Percentiles rank a stretch among this genome's conserved stretches.
Evolutionary conservation across 2,888 invertebrate genomes (phyloP).

Genomic region (Trachelus stipa): DNA sequence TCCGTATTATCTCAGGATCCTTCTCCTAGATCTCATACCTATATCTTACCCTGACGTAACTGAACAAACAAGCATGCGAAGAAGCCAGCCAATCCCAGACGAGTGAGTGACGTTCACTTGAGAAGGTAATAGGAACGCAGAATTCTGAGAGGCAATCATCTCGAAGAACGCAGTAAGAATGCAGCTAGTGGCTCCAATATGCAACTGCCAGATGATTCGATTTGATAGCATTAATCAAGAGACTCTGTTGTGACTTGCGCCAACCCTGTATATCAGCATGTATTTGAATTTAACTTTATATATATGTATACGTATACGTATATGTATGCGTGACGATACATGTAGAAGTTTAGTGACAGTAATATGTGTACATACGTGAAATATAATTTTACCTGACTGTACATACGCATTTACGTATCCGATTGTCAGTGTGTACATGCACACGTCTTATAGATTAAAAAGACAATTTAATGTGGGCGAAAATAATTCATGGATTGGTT

Average conservation of each 20-base stretch:
- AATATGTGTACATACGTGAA: neutral
- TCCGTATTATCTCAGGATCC: neutral
- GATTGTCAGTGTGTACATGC: neutral
- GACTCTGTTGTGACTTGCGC: neutral
- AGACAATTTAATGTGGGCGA: neutral
- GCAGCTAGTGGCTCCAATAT: slow-evolving; percentile 23
- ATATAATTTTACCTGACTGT: neutral
- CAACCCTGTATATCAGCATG: neutral
- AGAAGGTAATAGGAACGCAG: neutral
- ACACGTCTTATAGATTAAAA: neutral
- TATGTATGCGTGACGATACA: too few relatives aligned
- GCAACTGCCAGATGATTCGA: slow-evolving; percentile 31
- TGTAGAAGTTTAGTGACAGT: neutral
- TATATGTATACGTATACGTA: neutral
- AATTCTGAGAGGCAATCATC: slow-evolving; percentile 31
- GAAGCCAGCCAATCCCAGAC: neutral
- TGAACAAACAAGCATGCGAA: neutral
- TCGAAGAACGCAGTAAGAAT: slow-evolving; percentile 9
- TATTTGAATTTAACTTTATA: neutral
- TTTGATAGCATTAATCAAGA: slow-evolving; percentile 40
- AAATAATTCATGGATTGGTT: neutral
- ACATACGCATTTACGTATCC: neutral
- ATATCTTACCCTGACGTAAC: neutral
- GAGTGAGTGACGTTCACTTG: neutral
- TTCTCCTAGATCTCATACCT: neutral